Evolutionary conservation across 2,888 invertebrate genomes (phyloP).

Genomic region (Synanthedon andrenaeformis): DNA sequence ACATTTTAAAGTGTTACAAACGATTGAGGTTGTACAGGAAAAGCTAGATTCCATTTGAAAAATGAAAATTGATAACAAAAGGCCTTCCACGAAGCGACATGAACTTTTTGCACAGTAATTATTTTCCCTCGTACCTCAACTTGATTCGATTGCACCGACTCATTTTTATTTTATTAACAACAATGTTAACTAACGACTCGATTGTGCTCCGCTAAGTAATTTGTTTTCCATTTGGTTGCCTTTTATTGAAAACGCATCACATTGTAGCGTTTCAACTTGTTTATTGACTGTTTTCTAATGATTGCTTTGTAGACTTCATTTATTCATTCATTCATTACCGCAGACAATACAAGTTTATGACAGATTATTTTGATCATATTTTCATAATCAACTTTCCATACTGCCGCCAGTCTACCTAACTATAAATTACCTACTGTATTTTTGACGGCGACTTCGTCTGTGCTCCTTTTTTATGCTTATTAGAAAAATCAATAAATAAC

Average conservation of each 20-base stretch:
- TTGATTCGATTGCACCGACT: slow-evolving; percentile 31
- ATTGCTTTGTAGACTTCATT: slow-evolving; percentile 1
- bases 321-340: no score
- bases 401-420: no score
- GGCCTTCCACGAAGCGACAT: background rate
- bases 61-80: background rate
- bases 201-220: slow-evolving; percentile 35
- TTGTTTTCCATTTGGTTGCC: slow-evolving; percentile 37
- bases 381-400: no score
- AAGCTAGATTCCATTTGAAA: no score
- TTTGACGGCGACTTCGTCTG: no score
- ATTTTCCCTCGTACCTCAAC: slow-evolving; percentile 31
- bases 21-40: no score
- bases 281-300: background rate
- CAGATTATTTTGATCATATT: no score
- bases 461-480: no score
- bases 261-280: background rate
- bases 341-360: no score
- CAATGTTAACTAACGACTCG: slow-evolving; percentile 42
- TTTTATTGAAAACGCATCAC: slow-evolving; percentile 15
- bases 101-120: slow-evolving; percentile 18
- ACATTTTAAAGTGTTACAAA: no score
- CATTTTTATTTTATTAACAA: slow-evolving; percentile 25
- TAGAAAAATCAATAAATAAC: no score
- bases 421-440: no score